These are phyloP conservation scores for Valencia hispanica DNA, from an alignment of 2,797 vertebrate genomes.

Conservation along the genomic window DNA sequence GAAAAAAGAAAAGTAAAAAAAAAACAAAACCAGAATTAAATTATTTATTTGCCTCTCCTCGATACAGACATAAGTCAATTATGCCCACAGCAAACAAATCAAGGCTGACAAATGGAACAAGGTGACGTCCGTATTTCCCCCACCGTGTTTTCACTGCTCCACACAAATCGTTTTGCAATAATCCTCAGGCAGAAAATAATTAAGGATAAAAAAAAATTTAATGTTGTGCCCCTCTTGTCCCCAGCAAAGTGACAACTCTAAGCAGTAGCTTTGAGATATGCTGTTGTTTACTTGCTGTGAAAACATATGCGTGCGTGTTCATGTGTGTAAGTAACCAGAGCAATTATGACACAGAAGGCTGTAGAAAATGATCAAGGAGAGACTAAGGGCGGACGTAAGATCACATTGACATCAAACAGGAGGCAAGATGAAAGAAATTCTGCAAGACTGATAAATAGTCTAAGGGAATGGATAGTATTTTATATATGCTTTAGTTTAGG, in stretches of 20 bases:
- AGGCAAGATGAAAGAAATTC: slow-evolving; percentile 16
- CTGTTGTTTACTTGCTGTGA: slow-evolving; percentile 40
- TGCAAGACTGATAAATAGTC: neutral
- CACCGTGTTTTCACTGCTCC: slow-evolving; percentile 40
- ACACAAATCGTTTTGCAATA: slow-evolving; percentile 71
- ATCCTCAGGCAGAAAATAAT: slow-evolving; percentile 74
- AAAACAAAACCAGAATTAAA: slow-evolving; percentile 18
- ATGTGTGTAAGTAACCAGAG: slow-evolving; percentile 6
- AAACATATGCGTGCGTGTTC: neutral
- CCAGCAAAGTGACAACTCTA: slow-evolving; percentile 58
- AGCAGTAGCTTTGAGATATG: slow-evolving; percentile 63
- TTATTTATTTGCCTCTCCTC: slow-evolving; percentile 39
- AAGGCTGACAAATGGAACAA: slow-evolving; percentile 75
- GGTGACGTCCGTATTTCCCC: slow-evolving; percentile 52
- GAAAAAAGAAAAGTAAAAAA: slow-evolving; percentile 2
- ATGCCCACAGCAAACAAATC: slow-evolving; percentile 73
- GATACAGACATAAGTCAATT: slow-evolving; percentile 69
- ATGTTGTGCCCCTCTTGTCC: slow-evolving; percentile 53
- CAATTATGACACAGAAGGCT: slow-evolving; percentile 50
- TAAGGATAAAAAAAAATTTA: slow-evolving; percentile 58
- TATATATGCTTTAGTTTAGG: neutral
- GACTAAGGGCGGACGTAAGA: slow-evolving; percentile 7
- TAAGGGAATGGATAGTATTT: slow-evolving; percentile 1
- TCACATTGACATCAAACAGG: slow-evolving; percentile 7
- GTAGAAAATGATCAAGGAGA: slow-evolving; percentile 38